Evolutionary conservation across 2,113 vertebrate genomes (phyloP).

Genomic region (Otus sunia): DNA sequence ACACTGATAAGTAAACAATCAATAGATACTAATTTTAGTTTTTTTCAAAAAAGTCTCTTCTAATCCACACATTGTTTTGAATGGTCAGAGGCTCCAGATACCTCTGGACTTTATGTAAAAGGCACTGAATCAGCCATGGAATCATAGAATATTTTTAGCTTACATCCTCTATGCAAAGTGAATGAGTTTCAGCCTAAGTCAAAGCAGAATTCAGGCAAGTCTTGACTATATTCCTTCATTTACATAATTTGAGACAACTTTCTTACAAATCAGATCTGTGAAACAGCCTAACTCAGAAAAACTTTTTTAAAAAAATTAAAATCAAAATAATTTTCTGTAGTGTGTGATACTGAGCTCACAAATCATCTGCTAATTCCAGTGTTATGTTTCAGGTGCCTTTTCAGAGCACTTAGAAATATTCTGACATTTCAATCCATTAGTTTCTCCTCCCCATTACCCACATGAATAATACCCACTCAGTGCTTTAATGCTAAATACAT

Average conservation of each 20-base stretch:
- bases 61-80: neutral
- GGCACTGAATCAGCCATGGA: neutral
- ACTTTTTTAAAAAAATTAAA: neutral
- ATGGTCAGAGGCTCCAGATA: neutral
- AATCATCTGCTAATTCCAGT: neutral
- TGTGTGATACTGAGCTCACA: neutral
- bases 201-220: neutral
- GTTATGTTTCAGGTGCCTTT: neutral
- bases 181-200: neutral
- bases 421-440: conserved; percentile 6
- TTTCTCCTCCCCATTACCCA: neutral
- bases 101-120: neutral
- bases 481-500: neutral
- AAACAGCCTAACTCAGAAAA: neutral
- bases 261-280: neutral
- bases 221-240: neutral
- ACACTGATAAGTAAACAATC: neutral
- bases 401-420: neutral
- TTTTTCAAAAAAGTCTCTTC: neutral
- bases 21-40: accelerated
- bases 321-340: neutral
- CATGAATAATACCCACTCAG: neutral
- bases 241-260: neutral
- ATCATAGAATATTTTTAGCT: neutral
- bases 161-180: neutral